A percentile compares a stretch with the other conserved stretches of the same genome.
Evolutionary conservation across 2,888 invertebrate species (phyloP).

Genomic region (Acanthopleura granulata): DNA sequence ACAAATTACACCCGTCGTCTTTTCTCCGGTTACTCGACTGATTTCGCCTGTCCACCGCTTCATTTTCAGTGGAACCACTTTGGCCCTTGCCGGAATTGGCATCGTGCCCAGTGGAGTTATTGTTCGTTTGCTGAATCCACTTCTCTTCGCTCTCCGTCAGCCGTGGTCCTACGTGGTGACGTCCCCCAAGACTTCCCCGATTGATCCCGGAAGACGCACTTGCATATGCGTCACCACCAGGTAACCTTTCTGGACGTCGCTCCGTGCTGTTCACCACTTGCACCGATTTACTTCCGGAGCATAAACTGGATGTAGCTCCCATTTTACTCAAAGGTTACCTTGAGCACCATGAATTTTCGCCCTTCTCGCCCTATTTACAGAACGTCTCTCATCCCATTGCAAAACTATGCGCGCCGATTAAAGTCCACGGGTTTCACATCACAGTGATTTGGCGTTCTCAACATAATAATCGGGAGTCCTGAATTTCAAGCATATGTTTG

Average conservation of each 20-base stretch:
- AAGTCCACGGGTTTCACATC: no score
- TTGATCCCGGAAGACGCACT: background rate
- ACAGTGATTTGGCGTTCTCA: no score
- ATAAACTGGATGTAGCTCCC: background rate
- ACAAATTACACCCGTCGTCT: conserved; percentile 1
- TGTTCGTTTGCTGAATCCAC: background rate
- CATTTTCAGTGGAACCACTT: background rate
- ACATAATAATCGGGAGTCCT: no score
- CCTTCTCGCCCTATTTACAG: no score
- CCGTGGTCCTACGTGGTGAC: background rate
- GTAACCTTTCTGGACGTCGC: background rate
- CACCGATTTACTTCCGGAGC: background rate
- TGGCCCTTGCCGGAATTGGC: background rate
- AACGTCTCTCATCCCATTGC: no score
- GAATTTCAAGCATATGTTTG: no score
- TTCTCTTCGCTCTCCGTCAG: background rate
- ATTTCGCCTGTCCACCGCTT: background rate
- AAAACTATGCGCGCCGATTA: no score
- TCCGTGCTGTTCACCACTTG: background rate
- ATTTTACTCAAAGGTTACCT: background rate
- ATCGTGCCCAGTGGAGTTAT: background rate
- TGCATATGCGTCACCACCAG: background rate
- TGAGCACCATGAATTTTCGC: no score
- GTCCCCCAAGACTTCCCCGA: background rate
- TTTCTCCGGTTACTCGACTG: background rate